A percentile compares a stretch with the other conserved stretches of the same genome.
Conservation (phyloP, 2,113 vertebrate genomes). For the Jaculus jaculus region DNA sequence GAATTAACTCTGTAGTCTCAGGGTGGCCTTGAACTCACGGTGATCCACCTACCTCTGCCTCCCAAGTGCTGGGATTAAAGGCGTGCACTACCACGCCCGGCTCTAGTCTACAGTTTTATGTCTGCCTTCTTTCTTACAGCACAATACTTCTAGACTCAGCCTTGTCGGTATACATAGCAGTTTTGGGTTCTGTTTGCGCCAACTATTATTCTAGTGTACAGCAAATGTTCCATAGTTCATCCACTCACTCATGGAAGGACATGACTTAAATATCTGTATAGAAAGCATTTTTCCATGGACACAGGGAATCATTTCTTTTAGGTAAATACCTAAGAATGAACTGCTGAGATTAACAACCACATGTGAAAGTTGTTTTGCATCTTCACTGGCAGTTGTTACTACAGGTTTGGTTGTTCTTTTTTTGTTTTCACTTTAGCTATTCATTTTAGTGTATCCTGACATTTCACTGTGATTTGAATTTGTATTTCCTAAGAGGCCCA, state of each 20-base stretch:
- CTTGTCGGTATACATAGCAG: not conserved
- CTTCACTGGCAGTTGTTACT: not conserved
- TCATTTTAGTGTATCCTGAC: not conserved
- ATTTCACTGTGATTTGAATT: conserved; percentile 25
- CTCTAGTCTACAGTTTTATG: no score
- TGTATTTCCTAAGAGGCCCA: conserved; percentile 4
- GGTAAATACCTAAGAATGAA: not conserved
- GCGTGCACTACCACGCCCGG: no score
- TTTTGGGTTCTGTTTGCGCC: not conserved
- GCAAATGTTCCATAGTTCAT: not conserved
- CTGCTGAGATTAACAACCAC: not conserved
- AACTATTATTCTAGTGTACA: not conserved
- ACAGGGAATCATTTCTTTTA: not conserved
- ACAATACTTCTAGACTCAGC: conserved; percentile 21
- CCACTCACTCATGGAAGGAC: not conserved
- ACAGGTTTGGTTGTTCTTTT: not conserved
- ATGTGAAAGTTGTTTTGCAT: not conserved
- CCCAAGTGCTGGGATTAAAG: no score
- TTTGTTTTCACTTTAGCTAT: conserved; percentile 21
- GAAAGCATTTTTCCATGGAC: not conserved
- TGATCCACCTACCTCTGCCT: no score
- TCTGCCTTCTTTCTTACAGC: not conserved
- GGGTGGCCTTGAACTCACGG: no score
- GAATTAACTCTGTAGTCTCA: no score
- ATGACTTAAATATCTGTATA: not conserved